A percentile compares a stretch with the other conserved stretches of the same genome.
Conservation (phyloP, 2,888 invertebrate genomes). For the Strigamia crassipes region DNA sequence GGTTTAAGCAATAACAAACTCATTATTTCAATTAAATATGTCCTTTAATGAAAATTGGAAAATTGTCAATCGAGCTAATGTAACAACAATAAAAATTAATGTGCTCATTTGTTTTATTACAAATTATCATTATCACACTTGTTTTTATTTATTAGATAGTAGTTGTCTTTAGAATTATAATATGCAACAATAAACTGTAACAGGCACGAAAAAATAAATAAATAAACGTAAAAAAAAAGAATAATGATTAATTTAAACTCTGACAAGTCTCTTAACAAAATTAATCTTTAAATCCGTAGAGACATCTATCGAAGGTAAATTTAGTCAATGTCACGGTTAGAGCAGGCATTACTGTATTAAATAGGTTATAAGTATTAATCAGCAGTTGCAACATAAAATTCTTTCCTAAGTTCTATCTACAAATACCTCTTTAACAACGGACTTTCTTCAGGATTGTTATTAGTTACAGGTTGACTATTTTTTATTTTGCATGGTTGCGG, state of each 20-base stretch:
- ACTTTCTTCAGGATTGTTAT: background rate
- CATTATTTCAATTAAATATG: background rate
- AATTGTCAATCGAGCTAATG: background rate
- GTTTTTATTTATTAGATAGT: background rate
- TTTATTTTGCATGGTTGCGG: background rate
- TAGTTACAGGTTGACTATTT: background rate
- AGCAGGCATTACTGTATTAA: background rate
- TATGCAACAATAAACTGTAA: background rate
- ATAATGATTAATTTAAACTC: background rate
- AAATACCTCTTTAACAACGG: background rate
- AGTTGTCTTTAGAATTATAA: background rate
- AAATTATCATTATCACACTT: background rate
- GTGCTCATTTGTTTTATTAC: background rate
- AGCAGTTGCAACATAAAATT: too few species aligned
- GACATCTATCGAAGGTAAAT: background rate
- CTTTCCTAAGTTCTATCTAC: background rate
- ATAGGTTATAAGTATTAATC: background rate
- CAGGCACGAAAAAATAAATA: background rate
- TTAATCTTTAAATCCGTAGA: background rate
- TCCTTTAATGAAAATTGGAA: background rate
- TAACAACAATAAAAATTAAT: background rate
- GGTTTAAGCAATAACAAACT: constrained; percentile 3
- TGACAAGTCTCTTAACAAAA: background rate
- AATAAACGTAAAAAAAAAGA: background rate
- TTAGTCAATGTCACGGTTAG: background rate